Base-by-base conservation (phyloP, 2,888 invertebrate genomes). In the Zootermopsis nevadensis region DNA sequence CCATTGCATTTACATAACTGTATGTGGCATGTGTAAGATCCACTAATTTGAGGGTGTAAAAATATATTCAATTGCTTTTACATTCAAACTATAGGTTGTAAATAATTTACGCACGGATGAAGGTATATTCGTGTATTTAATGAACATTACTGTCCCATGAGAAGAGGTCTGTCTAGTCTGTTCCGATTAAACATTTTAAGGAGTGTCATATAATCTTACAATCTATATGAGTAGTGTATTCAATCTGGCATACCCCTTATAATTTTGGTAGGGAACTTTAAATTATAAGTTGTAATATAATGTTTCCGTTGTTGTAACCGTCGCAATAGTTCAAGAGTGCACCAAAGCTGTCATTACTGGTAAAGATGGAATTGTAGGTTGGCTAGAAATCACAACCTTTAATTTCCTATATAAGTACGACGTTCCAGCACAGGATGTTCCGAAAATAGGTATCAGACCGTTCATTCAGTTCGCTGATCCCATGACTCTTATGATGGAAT, bases 341-440 rank as follows among this genome's bases (percentile, higher is more conserved):
- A 53, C 76, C 60, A 83, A 72, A 72, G 35, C 83, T 79, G 82
- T 84, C 82, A 84, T 84, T 84, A 84, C 55, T 15, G 42, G 67
- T 84, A 84, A 84, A 82, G 84, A 84, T 82, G 84, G 84, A 84
- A 84, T 84, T 84, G 84, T 80, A 83, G 77, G 80, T 82, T 82
- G 72, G 53, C 55, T 82, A 24, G 82, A 80, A 80, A 77, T 66
- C 84, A 83, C 76, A 84, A 83, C 84, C 84, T 82, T 84, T 80
- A 81, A 84, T 84, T 84, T 84, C 30, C 76, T 79, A 24, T 35
- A 79, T 33, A n/a, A n/a, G 79, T n/a, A 38, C 35, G n/a, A 8
- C n/a, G 19, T 3, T 48, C 48, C 48, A 19, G 15, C 19, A 48
- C 19, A 48, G 48, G 48, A 15, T 48, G 48, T 48, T 19, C 19